Conservation (phyloP, 2,113 vertebrate genomes). For the Poeciliopsis retropinna region DNA sequence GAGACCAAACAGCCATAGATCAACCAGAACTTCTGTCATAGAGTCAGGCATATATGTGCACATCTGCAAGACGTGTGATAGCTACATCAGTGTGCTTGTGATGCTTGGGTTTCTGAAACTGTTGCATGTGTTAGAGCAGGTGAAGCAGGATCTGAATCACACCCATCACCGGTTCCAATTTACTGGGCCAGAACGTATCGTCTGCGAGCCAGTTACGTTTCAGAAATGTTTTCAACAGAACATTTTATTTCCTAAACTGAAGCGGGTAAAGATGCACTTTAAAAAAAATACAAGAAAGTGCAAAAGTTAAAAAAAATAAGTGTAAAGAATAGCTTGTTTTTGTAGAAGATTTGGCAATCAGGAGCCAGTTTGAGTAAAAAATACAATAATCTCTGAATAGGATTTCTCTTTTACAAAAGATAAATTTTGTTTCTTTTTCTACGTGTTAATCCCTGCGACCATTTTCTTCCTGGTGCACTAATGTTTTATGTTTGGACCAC, state of each 20-base stretch:
- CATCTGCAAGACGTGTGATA: background rate
- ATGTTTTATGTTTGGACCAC: background rate
- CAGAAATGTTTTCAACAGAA: no score
- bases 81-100: conserved; percentile 10
- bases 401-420: background rate
- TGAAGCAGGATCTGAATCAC: conserved; percentile 20
- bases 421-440: background rate
- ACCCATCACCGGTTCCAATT: background rate
- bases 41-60: conserved; percentile 36
- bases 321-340: no score
- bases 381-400: background rate
- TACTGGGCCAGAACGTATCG: background rate
- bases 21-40: conserved; percentile 48
- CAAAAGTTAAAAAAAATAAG: background rate
- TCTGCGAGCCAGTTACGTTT: background rate
- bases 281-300: background rate
- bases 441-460: background rate
- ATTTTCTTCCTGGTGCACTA: background rate
- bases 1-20: conserved; percentile 60
- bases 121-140: background rate
- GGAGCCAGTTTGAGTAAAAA: no score
- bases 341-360: no score
- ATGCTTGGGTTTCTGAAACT: conserved; percentile 11
- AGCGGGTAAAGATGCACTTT: background rate
- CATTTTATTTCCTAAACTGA: background rate